Evolutionary conservation across 37 sponge, comb jelly and placozoan species (phyloP).

Genomic region (Cladorhizidae sp.): DNA sequence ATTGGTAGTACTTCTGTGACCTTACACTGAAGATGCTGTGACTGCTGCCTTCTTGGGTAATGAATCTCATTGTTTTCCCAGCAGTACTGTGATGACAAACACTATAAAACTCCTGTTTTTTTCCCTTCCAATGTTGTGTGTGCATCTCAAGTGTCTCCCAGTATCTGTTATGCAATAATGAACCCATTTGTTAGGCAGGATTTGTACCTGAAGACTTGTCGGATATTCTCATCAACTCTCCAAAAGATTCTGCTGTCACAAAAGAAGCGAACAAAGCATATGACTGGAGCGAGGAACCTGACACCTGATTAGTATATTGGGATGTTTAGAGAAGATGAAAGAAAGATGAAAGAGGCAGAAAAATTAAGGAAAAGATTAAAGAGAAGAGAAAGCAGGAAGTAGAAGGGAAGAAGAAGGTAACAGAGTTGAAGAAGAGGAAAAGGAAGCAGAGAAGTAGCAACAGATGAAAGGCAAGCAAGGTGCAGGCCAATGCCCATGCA

Average conservation of each 20-base stretch:
- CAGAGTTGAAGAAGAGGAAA: background rate
- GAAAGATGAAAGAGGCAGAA: background rate
- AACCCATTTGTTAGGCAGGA: background rate
- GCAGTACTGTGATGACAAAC: no score
- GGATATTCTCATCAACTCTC: background rate
- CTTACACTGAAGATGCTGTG: no score
- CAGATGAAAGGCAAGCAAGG: background rate
- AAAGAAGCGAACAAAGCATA: background rate
- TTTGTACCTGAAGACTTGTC: background rate
- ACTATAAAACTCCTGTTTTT: no score
- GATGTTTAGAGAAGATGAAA: background rate
- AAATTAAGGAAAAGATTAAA: background rate
- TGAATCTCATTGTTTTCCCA: no score
- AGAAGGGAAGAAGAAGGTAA: background rate
- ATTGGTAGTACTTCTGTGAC: no score
- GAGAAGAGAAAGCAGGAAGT: no score
- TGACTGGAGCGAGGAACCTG: slow-evolving; percentile 6
- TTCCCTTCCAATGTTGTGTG: no score
- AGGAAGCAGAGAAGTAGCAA: background rate
- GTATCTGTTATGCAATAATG: background rate
- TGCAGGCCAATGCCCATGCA: background rate
- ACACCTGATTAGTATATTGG: slow-evolving; percentile 3
- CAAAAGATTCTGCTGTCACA: background rate
- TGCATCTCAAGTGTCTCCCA: background rate
- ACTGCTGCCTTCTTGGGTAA: no score